phyloP scores from a whole-genome alignment of 1,140 invertebrate genomes.

The Heliconius eleuchia region DNA sequence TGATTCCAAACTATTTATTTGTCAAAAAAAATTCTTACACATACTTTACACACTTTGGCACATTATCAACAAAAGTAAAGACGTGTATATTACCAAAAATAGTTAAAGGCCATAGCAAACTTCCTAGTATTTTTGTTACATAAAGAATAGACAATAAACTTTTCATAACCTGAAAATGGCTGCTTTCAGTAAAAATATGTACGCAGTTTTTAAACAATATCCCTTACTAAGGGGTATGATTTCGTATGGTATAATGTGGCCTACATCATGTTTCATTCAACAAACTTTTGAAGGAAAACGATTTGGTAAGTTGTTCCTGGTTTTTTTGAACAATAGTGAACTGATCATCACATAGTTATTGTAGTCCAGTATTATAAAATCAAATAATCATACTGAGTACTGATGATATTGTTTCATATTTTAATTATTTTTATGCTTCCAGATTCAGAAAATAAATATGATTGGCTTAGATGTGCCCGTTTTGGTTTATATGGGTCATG shows the following conservation, averaged over 20 bases:
- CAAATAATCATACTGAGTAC: background rate
- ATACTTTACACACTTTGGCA: slow-evolving; percentile 29
- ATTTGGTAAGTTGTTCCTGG: slow-evolving; percentile 52
- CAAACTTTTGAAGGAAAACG: slow-evolving; percentile 72
- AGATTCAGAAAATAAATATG: slow-evolving; percentile 60
- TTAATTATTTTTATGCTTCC: slow-evolving; percentile 19
- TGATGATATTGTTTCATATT: background rate
- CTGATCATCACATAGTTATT: background rate
- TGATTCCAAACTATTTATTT: slow-evolving; percentile 17
- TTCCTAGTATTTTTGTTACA: slow-evolving; percentile 27
- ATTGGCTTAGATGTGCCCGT: slow-evolving; percentile 69
- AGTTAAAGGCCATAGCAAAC: slow-evolving; percentile 29
- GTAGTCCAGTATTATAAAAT: background rate
- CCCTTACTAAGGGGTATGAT: slow-evolving; percentile 69
- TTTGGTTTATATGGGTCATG: slow-evolving; percentile 75
- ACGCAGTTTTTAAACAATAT: slow-evolving; percentile 61
- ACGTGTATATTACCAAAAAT: slow-evolving; percentile 31
- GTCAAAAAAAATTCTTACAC: slow-evolving; percentile 19
- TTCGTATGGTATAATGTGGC: slow-evolving; percentile 73
- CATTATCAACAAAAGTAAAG: slow-evolving; percentile 27
- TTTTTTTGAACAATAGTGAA: background rate
- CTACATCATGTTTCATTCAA: slow-evolving; percentile 72
- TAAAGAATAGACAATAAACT: slow-evolving; percentile 22
- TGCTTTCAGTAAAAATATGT: slow-evolving; percentile 56
- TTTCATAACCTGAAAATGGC: slow-evolving; percentile 43